Evolutionary conservation across 64 coral and sea anemone genomes (phyloP).

Genomic region (Montipora sp.): DNA sequence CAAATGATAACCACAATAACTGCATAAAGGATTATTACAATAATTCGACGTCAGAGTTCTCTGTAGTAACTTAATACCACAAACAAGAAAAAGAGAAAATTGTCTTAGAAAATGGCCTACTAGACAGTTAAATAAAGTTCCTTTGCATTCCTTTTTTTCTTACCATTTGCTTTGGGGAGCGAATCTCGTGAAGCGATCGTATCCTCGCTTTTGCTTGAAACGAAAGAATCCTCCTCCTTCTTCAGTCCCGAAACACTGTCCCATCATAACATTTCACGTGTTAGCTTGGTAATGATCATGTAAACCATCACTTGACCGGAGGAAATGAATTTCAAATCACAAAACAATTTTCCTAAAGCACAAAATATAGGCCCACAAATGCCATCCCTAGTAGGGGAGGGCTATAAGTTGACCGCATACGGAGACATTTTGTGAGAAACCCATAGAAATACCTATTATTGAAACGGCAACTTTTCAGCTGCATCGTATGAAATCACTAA

Average conservation of each 20-base stretch:
- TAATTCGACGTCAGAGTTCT: too few relatives aligned
- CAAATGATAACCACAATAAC: too few relatives aligned
- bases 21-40: too few relatives aligned
- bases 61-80: too few relatives aligned
- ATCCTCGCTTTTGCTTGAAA: conserved; percentile 89
- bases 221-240: conserved; percentile 87
- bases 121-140: too few relatives aligned
- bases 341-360: background rate
- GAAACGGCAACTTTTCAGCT: background rate
- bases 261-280: conserved; percentile 64
- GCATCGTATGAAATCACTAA: too few relatives aligned
- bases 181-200: conserved; percentile 94
- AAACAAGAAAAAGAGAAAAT: too few relatives aligned
- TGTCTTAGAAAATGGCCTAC: too few relatives aligned
- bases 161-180: conserved; percentile 93
- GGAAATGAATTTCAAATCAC: background rate
- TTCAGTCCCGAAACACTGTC: conserved; percentile 99
- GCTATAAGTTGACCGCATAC: background rate
- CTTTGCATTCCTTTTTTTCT: background rate
- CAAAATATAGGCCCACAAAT: background rate
- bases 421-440: background rate
- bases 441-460: background rate
- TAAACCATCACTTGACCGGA: background rate
- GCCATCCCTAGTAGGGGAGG: background rate
- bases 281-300: background rate